A percentile compares a stretch with the other conserved stretches of the same genome.
phyloP scores from a whole-genome alignment of 2,888 invertebrate genomes.

The Diaprepes abbreviatus region DNA sequence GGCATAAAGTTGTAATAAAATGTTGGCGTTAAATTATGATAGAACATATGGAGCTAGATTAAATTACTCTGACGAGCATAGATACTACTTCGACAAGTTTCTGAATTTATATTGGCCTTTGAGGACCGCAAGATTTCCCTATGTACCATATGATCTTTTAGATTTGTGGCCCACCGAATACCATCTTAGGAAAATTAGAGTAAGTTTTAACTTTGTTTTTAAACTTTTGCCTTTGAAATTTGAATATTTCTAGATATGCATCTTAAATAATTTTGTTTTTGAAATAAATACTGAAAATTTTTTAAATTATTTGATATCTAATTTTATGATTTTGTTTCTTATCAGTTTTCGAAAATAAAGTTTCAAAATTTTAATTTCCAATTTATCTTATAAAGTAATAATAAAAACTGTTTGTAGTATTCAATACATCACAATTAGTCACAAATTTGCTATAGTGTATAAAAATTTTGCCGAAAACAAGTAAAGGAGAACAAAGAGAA shows the following conservation, averaged over 20 bases:
- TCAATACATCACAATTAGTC: too few species aligned
- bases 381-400: too few species aligned
- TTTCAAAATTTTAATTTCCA: not conserved
- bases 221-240: not conserved
- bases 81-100: slow-evolving; percentile 52
- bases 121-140: slow-evolving; percentile 43
- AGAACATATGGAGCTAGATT: slow-evolving; percentile 52
- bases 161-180: slow-evolving; percentile 57
- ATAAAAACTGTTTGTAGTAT: too few species aligned
- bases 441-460: too few species aligned
- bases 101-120: slow-evolving; percentile 54
- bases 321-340: too few species aligned
- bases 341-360: not conserved
- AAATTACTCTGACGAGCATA: slow-evolving; percentile 50
- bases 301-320: too few species aligned
- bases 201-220: slow-evolving; percentile 45
- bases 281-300: too few species aligned
- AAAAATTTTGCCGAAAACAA: too few species aligned
- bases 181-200: slow-evolving; percentile 55
- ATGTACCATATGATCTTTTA: slow-evolving; percentile 53
- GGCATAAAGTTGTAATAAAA: slow-evolving; percentile 30
- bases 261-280: too few species aligned
- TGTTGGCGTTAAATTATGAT: slow-evolving; percentile 54
- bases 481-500: too few species aligned
- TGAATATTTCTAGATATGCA: too few species aligned